phyloP scores from a whole-genome alignment of 2,888 invertebrate genomes.

The Drosophila anomelani region DNA sequence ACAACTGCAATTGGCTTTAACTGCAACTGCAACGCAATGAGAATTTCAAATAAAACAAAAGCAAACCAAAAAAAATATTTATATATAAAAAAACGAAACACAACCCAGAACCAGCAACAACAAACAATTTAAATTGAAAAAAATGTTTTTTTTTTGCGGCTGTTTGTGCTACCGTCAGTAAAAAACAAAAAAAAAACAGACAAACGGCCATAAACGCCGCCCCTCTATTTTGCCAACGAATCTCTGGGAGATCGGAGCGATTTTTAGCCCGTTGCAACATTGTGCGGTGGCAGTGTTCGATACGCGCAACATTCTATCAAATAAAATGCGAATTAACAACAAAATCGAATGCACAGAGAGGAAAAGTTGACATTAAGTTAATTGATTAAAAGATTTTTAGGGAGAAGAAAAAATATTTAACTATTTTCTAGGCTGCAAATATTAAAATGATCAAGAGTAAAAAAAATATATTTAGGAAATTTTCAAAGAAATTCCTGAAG shows the following conservation, averaged over 20 bases:
- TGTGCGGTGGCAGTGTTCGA: slow-evolving; percentile 57
- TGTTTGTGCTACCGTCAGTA: slow-evolving; percentile 56
- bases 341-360: slow-evolving; percentile 6
- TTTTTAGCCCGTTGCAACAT: slow-evolving; percentile 70
- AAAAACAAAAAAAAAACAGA: slow-evolving; percentile 22
- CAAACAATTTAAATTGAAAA: slow-evolving; percentile 66
- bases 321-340: slow-evolving; percentile 44
- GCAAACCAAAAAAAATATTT: slow-evolving; percentile 8
- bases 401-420: too few species aligned
- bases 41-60: slow-evolving; percentile 51
- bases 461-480: too few species aligned
- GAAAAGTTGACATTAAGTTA: not conserved
- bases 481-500: too few species aligned
- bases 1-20: slow-evolving; percentile 46
- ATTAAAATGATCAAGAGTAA: too few species aligned
- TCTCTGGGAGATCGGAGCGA: slow-evolving; percentile 19
- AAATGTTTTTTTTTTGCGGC: slow-evolving; percentile 46
- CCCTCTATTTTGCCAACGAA: slow-evolving; percentile 28
- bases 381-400: accelerated
- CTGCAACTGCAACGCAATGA: slow-evolving; percentile 50
- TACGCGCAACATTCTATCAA: slow-evolving; percentile 68
- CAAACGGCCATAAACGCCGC: slow-evolving; percentile 61
- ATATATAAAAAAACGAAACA: slow-evolving; percentile 12
- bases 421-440: too few species aligned
- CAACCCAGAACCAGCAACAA: slow-evolving; percentile 44